Conservation (phyloP, 2,888 invertebrate genomes). For the Desoria tigrina region DNA sequence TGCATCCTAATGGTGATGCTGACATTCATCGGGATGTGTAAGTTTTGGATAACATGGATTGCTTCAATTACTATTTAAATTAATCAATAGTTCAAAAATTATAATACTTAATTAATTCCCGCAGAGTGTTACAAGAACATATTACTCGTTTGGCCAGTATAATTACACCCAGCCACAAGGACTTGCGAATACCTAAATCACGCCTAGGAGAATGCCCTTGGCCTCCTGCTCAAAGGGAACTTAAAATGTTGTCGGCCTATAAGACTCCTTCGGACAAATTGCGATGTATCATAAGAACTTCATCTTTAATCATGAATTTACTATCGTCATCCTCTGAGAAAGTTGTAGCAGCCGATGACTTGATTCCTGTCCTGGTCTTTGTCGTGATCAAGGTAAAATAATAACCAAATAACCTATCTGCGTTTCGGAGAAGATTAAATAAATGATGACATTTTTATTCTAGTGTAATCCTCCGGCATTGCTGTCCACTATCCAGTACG, state of each 20-base stretch:
- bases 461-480: constrained; percentile 92
- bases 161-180: constrained; percentile 77
- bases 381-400: constrained; percentile 84
- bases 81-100: background rate
- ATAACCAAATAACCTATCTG: background rate
- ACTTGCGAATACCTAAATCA: constrained; percentile 74
- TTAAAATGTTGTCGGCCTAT: constrained; percentile 84
- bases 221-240: constrained; percentile 89
- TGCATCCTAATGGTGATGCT: constrained; percentile 96
- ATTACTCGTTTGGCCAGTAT: constrained; percentile 76
- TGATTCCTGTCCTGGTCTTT: constrained; percentile 93
- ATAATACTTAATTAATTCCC: constrained; percentile 32
- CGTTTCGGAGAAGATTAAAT: background rate
- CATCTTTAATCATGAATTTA: constrained; percentile 90
- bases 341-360: constrained; percentile 86
- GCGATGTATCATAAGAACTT: constrained; percentile 80
- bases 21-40: constrained; percentile 88
- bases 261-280: constrained; percentile 86
- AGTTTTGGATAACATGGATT: constrained; percentile 46
- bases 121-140: constrained; percentile 83
- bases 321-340: constrained; percentile 77
- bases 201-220: constrained; percentile 77
- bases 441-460: constrained; percentile 44
- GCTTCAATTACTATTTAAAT: background rate
- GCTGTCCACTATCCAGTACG: constrained; percentile 93